Base-by-base conservation (phyloP, 2,797 vertebrate species). In the Diplodus sargus region DNA sequence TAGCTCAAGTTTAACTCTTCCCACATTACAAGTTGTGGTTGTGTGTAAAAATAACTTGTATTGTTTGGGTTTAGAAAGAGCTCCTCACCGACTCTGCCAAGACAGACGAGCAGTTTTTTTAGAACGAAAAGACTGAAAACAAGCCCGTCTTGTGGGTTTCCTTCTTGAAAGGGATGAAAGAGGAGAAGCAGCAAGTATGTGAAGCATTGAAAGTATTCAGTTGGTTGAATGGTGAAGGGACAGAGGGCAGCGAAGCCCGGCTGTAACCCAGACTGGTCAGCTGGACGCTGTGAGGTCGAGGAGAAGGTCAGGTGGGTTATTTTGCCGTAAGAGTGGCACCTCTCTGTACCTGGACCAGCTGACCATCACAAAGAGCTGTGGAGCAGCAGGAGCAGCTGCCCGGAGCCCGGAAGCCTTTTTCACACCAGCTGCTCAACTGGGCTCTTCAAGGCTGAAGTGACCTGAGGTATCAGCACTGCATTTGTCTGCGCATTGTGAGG, bases 251-350 rank as follows among this genome's bases (percentile, higher is more conserved):
- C 7, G 48, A 82, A 70, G 86, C 69, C 74, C 30, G 12, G 68
- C 83, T 76, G 62, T 66, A 58, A 84, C 78, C 68, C 63, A 63
- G 82, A 79, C 75, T 14, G 7, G 56, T 70, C 81, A 68, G 81
- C 81, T 74, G 86, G 85, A 69, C 73, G 1, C 58, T 1, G 72
- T 1, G 57, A 52, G 88, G 85, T 86, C 48, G 53, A 79, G 85
- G 74, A 12, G 75, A 81, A 82, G 90, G 90, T 93, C 86, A 60
- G 70, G 45, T 51, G 85, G 90, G 89, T 89, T 87, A 43, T 81
- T 81, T 51, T 89, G 82, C 6, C 83, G 61, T 60, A 43, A 17
- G 47, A 60, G 74, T 84, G 89, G 82, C 82, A 77, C 79, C 74
- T 82, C 23, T 54, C 82, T 84, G 5, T 18, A 79, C 88, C 79